Evolutionary conservation across 1,140 invertebrate genomes (phyloP), one percentile per base, ranked within the genome.

Genomic region (Leptonema lineaticorne): DNA sequence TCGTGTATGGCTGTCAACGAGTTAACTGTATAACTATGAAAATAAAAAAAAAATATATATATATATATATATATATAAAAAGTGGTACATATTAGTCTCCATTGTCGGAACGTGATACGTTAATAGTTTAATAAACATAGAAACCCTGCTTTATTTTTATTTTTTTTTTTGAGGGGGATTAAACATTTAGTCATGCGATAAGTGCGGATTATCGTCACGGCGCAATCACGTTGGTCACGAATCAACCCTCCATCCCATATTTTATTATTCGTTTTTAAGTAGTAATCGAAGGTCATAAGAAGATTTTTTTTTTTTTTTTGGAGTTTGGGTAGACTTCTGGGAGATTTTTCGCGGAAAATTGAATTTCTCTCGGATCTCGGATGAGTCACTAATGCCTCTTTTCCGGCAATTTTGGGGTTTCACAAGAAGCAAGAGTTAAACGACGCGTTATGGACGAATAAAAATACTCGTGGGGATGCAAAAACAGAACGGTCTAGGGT

Each of bases 381-480:
- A 69, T 72, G 70, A 72, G 20, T 72, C 70, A 72, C 53, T 5
- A 30, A 41, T 37, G 11, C 11, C 50, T 26, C 27, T 53, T 53
- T 26, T 24, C 50, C 20, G 37, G 37, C 37, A 4, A 9, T 9
- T 11, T 41, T 16, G 37, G n/a, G n/a, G 24, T 30, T 29, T 27
- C n/a, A 27, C 50, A 22, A 63, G 66, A 65, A 7, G 63, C 65
- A 69, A 69, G 65, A 72, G 71, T 69, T 69, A 64, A 69, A 69
- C 68, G 68, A 63, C 56, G 66, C 67, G 67, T 67, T 46, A 69
- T 72, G 64, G 58, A 53, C 50, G 50, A 56, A 62, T 69, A 69
- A 72, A 67, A 69, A 63, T 67, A 63, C 48, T 62, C 59, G 53
- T 53, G 67, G 63, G 56, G 45, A 27, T 29, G 56, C 27, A 60